Evolutionary conservation across 2,797 vertebrate species (phyloP).

Genomic region (Enteromius argenteus): DNA sequence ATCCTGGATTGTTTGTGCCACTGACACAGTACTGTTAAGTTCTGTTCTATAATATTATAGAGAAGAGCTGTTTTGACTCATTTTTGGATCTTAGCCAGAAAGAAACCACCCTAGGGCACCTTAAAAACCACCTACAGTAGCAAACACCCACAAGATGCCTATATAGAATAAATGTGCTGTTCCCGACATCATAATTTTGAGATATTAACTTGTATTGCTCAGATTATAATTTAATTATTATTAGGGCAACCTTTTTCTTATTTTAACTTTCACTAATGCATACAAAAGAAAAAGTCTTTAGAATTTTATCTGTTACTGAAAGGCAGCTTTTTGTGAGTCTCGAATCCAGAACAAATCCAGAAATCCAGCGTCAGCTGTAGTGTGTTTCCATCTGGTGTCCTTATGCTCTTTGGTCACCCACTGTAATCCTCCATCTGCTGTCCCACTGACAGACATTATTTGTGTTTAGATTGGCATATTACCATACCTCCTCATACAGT

Average conservation of each 20-base stretch:
- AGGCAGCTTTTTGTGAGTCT: background rate
- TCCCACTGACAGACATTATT: constrained; percentile 11
- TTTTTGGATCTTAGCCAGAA: background rate
- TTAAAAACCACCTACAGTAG: background rate
- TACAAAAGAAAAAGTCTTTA: background rate
- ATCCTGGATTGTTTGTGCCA: background rate
- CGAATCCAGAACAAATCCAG: constrained; percentile 7
- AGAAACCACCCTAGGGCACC: background rate
- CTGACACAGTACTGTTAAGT: background rate
- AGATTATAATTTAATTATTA: background rate
- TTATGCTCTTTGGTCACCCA: constrained; percentile 51
- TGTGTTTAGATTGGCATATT: constrained; percentile 15
- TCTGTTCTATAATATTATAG: background rate
- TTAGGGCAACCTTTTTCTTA: no score
- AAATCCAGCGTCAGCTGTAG: constrained; percentile 30
- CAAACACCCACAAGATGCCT: background rate
- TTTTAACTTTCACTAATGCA: background rate
- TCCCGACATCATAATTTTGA: background rate
- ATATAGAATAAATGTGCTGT: background rate
- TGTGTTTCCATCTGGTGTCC: constrained; percentile 53
- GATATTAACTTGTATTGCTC: constrained; percentile 5
- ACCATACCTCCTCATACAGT: background rate
- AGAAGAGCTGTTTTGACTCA: background rate
- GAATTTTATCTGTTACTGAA: background rate
- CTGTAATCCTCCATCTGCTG: constrained; percentile 57